Base-by-base conservation (phyloP, 1,140 invertebrate genomes). In the Hypsibius dujardini region DNA sequence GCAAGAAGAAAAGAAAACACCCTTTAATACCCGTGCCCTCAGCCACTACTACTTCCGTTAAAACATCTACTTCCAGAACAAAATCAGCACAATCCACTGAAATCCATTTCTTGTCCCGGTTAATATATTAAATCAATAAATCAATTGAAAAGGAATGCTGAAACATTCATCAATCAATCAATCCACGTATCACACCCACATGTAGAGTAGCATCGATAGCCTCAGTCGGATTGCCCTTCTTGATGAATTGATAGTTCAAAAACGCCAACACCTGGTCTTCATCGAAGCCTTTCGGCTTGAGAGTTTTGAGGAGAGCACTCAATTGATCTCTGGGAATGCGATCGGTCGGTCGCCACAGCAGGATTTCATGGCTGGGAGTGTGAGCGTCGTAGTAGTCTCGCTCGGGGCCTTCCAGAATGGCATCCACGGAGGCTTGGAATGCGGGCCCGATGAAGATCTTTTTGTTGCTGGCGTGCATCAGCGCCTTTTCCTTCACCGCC, bases 381-480 rank as follows among this genome's bases (percentile, higher is more conserved):
- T 15, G 3, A 3, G 3, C 3, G 3, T 67, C 12, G 62, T 67
- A 67, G 62, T 42, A 15, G 62, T 67, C 12, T 12, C 42, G 12
- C 3, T 3, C 42, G 62, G 62, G 12, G 62, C 12, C 45, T 12
- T 12, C 12, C 12, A 15, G 62, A 42, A 67, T 12, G 42, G 62
- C 12, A 3, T 12, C 12, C 12, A 67, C 12, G 7, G 7, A 12
- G 12, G 62, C 62, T 45, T 67, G 62, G 62, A 15, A 67, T 7
- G 12, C 42, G 12, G 62, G 62, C 62, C 62, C 62, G 62, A 67
- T 67, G 62, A 67, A 67, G 42, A 67, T 67, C 62, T 67, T 67
- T 42, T 67, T 67, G 62, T 67, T 67, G 62, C 62, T 67, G 62
- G 62, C 42, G 62, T 67, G 62, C 62, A 67, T 67, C 62, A 67